phyloP scores from a whole-genome alignment of 2,888 invertebrate species.

The Limulus polyphemus region DNA sequence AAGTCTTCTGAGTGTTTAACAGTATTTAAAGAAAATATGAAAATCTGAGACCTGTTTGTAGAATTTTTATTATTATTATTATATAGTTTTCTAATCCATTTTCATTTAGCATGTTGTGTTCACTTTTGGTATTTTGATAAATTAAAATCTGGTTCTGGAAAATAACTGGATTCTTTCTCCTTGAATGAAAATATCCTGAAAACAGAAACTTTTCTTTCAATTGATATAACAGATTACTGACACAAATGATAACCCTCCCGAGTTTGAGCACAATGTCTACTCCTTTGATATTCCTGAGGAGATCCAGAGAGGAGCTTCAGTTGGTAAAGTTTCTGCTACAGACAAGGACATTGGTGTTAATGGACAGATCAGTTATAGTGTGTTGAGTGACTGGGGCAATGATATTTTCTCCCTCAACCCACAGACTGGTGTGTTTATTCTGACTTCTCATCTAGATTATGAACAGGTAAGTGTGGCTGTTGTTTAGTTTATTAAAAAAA shows the following conservation, averaged over 20 bases:
- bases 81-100: too few species aligned
- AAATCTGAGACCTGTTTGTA: too few species aligned
- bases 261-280: slow-evolving; percentile 69
- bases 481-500: too few species aligned
- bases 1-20: too few species aligned
- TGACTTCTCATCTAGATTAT: slow-evolving; percentile 80
- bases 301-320: slow-evolving; percentile 64
- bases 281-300: slow-evolving; percentile 85
- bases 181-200: too few species aligned
- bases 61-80: too few species aligned
- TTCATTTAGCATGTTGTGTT: too few species aligned
- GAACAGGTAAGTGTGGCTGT: slow-evolving; percentile 40
- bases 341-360: slow-evolving; percentile 80
- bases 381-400: slow-evolving; percentile 88
- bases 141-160: too few species aligned
- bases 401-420: slow-evolving; percentile 88
- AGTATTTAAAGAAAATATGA: too few species aligned
- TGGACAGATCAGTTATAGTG: slow-evolving; percentile 73
- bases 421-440: slow-evolving; percentile 78
- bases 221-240: slow-evolving; percentile 51
- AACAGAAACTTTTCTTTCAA: too few species aligned
- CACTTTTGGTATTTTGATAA: too few species aligned
- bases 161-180: too few species aligned
- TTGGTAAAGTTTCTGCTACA: slow-evolving; percentile 71
- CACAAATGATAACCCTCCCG: slow-evolving; percentile 87